Evolutionary conservation across 35 echinoderm and acorn worm species (phyloP).

Genomic region (Anneissia japonica): DNA sequence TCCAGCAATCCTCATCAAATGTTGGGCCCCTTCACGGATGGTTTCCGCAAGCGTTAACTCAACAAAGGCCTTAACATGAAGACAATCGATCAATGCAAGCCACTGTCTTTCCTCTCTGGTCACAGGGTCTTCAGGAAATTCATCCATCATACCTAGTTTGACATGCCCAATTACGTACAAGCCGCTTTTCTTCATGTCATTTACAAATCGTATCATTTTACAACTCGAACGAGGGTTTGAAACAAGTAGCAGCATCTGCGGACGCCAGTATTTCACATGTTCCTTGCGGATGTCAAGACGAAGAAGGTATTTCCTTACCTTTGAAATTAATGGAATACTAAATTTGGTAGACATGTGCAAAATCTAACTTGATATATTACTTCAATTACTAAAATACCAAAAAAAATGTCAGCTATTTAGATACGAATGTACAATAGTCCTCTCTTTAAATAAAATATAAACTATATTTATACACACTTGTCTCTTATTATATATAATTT

Average conservation of each 20-base stretch:
- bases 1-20: conserved; percentile 78
- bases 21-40: conserved; percentile 78
- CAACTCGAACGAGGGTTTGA: conserved; percentile 81
- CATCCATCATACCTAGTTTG: conserved; percentile 57
- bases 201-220: conserved; percentile 79
- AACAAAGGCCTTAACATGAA: conserved; percentile 85
- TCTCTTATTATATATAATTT: too few species aligned
- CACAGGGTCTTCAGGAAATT: conserved; percentile 55
- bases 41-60: conserved; percentile 68
- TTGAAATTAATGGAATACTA: not conserved
- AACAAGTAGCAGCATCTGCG: conserved; percentile 81
- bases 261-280: conserved; percentile 98
- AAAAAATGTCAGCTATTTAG: too few species aligned
- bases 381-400: too few species aligned
- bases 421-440: too few species aligned
- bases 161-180: conserved; percentile 84
- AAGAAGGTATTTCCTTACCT: conserved; percentile 91
- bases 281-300: conserved; percentile 79
- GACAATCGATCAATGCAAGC: conserved; percentile 63
- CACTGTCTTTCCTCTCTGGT: conserved; percentile 62
- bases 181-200: conserved; percentile 97
- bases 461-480: too few species aligned
- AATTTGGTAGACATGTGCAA: too few species aligned
- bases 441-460: too few species aligned
- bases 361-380: too few species aligned